Percentiles rank a stretch among this genome's conserved stretches.
Conservation (phyloP, 2,113 vertebrate genomes). For the chimpanzee (Pan troglodytes) region NHGRI_mPanTro3-v2.1_pri NC_072421.2:103028501-103029000, state of each 20-base stretch:
- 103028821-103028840: not conserved
- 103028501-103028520: not conserved
- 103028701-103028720: not conserved
- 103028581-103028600: not conserved
- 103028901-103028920: not conserved
- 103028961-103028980: not conserved
- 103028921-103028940: not conserved
- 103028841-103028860: not conserved
- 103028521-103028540: not conserved
- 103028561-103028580: not conserved
- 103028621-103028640: slow-evolving; percentile 1
- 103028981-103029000: not conserved
- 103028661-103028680: not conserved
- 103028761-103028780: not conserved
- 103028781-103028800: not conserved
- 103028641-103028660: slow-evolving; percentile 11
- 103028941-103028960: not conserved
- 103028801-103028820: not conserved
- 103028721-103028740: not conserved
- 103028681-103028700: not conserved
- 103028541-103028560: not conserved
- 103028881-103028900: not conserved
- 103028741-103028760: not conserved
- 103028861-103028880: not conserved
- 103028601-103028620: not conserved